A percentile compares a stretch with the other conserved stretches of the same genome.
phyloP scores from a whole-genome alignment of 2,113 vertebrate species.

The Nesospiza acunhae region DNA sequence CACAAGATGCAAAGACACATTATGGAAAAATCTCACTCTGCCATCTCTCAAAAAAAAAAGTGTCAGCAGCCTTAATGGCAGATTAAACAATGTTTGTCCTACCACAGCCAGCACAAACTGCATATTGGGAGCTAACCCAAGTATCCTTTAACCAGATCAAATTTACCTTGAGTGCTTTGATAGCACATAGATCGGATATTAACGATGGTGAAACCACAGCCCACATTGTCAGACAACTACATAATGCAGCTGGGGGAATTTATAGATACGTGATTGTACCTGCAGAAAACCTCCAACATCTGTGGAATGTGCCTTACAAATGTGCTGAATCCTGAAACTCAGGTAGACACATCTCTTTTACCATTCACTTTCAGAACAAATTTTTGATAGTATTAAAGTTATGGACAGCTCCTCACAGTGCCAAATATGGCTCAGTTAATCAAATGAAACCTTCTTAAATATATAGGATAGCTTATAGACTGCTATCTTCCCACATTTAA shows the following conservation, averaged over 20 bases:
- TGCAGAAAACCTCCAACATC: background rate
- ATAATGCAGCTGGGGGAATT: slow-evolving; percentile 4
- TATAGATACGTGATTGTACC: slow-evolving; percentile 5
- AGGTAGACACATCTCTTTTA: background rate
- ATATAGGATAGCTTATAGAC: background rate
- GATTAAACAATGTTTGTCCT: background rate
- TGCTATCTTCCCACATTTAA: background rate
- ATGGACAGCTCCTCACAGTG: background rate
- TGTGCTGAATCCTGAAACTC: background rate
- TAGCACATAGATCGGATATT: background rate
- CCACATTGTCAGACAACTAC: slow-evolving; percentile 42
- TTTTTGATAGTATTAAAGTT: background rate
- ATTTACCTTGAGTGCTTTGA: slow-evolving; percentile 5
- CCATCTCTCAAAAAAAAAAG: background rate
- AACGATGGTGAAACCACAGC: background rate
- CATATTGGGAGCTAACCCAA: background rate
- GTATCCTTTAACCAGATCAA: background rate
- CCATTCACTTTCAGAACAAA: background rate
- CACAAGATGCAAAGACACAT: background rate
- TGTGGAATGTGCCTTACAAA: slow-evolving; percentile 1
- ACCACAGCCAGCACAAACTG: background rate
- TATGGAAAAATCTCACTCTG: background rate
- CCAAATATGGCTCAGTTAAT: background rate
- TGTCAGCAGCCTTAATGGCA: background rate
- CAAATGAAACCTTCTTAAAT: background rate